Base-by-base conservation (phyloP, 2,888 invertebrate species). In the Pyrrhia umbra region DNA sequence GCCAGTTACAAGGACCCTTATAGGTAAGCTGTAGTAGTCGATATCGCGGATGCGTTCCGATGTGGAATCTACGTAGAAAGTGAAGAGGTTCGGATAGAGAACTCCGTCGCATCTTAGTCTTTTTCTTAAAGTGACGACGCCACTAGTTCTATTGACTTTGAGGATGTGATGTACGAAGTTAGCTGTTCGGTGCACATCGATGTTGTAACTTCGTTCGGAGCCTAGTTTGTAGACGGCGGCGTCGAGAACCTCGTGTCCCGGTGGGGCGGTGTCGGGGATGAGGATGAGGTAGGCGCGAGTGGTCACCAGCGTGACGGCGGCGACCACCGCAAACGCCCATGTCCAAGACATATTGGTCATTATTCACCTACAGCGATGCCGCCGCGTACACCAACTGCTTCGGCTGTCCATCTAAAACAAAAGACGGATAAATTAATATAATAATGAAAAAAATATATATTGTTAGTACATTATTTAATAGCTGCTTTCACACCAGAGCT, bases 31-130 rank as follows among this genome's bases (percentile, higher is more conserved):
- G 85, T 97, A 97, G 87, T 97, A 98, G 86, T 98, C 97, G 69
- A 98, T 97, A 77, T 97, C 97, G 49, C 97, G 95, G 69, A 97
- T 94, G 57, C 97, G 95, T 81, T 97, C 97, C 69, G 98, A 97
- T 52, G 97, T 97, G 34, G 98, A 98, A 88, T 98, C 98, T 67
- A 98, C 97, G 90, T 98, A 97, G 85, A 98, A 96, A 4, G 98
- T 98, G 88, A 98, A 98, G 59, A 98, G 95, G 83, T 97, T 97
- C 0, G 98, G 98, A 86, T 98, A 98, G 76, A 97, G 96, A 30
- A 97, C 95, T 68, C 98, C 98, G 83, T 97, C 97, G 90, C 98
- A 98, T 85, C 96, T 96, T 13, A 98, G 92, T 57, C 95, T 95
- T 82, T 97, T 96, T 74, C 96, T 95, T 37, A 98, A 92, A n/a